Percentiles rank a stretch among this genome's conserved stretches.
These are phyloP conservation scores for Siphamia tubifer DNA, from an alignment of 2,113 vertebrate species.

Conservation along the genomic window DNA sequence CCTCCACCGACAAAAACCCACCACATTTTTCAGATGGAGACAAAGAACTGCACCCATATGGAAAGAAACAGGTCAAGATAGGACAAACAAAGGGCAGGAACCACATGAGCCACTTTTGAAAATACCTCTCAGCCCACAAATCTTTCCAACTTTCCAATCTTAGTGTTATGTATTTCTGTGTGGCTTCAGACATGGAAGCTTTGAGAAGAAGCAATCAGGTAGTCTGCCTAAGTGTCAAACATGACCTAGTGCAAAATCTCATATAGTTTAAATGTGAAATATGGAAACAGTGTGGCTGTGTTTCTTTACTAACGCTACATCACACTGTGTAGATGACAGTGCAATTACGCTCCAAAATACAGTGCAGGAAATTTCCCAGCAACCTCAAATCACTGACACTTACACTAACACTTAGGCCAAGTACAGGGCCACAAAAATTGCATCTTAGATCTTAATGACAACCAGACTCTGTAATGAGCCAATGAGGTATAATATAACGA, in stretches of 20 bases:
- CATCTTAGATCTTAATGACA: constrained; percentile 38
- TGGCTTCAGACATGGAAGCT: not conserved
- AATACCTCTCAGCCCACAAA: not conserved
- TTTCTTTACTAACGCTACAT: constrained; percentile 25
- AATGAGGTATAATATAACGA: not conserved
- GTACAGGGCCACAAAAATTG: constrained; percentile 17
- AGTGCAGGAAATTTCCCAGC: constrained; percentile 23
- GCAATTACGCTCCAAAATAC: constrained; percentile 33
- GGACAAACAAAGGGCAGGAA: not conserved
- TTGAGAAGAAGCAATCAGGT: constrained; percentile 1
- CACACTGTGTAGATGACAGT: constrained; percentile 14
- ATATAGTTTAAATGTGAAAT: not conserved
- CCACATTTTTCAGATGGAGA: constrained; percentile 10
- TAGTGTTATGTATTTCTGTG: not conserved
- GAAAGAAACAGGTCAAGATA: constrained; percentile 1
- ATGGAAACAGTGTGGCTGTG: constrained; percentile 3
- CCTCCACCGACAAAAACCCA: constrained; percentile 14
- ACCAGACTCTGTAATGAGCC: constrained; percentile 22
- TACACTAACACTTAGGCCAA: constrained; percentile 9
- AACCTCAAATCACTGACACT: constrained; percentile 33
- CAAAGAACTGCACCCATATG: not conserved
- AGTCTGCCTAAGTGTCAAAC: constrained; percentile 5
- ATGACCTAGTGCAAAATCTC: not conserved
- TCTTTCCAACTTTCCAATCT: constrained; percentile 21
- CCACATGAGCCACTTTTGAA: constrained; percentile 1